Evolutionary conservation across 2,113 vertebrate species (phyloP), one percentile per base, ranked within the genome.

Genomic region (Thamnaconus septentrionalis): DNA sequence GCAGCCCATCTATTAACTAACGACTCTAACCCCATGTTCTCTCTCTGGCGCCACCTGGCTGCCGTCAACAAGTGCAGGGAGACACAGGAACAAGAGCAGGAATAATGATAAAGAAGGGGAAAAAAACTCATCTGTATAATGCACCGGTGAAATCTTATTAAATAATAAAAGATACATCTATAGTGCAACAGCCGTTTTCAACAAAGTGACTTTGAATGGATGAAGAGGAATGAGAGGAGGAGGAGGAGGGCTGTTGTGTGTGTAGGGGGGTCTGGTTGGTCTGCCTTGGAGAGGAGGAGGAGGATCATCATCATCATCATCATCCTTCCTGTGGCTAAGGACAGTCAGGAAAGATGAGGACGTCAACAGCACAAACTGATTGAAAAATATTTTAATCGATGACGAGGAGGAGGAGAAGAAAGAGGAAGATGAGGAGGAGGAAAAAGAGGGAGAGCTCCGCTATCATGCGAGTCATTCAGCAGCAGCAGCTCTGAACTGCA

Each of bases 101-200:
- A 66, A 76, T 79, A 84, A 76, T 64, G 73, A 76, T 81, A 81
- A 81, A 78, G 82, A 65, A 76, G 59, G 18, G 18, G 18, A 2
- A n/a, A 85, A 86, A 90, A 88, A 80, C 81, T 85, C 86, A 88
- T 89, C 80, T 85, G 76, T 88, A 83, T 88, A 89, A 90, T 90
- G 89, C 86, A 75, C 79, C 82, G 69, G 72, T 72, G 71, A 85
- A 89, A 90, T 89, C 84, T 67, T 79, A 89, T 90, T 87, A 89
- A 88, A 88, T 31, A 31, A 31, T 31, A 31, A 31, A 31, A 31
- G 2, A 31, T 31, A 31, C 18, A 31, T 31, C 18, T 31, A 2
- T 31, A 86, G 76, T 81, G 75, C 79, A 84, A 44, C 77, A 74
- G 64, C 8, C 11, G 67, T 61, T 71, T 60, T 74, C 85, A 77